Evolutionary conservation across 2,888 invertebrate species (phyloP), one percentile per base, ranked within the genome.

Genomic region (Acanthosepion esculentum): DNA sequence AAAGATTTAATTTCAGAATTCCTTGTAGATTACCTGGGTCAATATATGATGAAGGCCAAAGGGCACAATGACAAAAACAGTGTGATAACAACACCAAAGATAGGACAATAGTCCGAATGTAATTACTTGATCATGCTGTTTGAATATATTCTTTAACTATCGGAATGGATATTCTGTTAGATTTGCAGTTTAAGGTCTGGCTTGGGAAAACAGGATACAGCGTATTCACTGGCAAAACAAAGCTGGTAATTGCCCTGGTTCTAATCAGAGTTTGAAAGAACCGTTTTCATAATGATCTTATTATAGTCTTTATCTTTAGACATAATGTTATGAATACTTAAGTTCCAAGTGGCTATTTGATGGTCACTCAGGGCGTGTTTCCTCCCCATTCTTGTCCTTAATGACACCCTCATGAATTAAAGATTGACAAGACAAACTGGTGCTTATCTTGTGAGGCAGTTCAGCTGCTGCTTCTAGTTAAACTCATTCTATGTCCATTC

Each of bases 401-500:
- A 78, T 78, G 78, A 78, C 78, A 78, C 78, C 78, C n/a, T 78
- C 78, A 78, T 78, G 78, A 78, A 78, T 78, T 78, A 78, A 78
- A 78, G 78, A 78, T 78, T n/a, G 15, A 78, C n/a, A 33, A 33
- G 78, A 78, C 78, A 78, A 33, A 15, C 78, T 3, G n/a, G 78
- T 78, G 78, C n/a, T 78, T 78, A 78, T 78, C 78, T 33, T n/a
- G 8, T 23, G 18, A 15, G 33, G 78, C n/a, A n/a, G n/a, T 78
- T 78, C 33, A 33, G 78, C 78, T 78, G 78, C n/a, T 78, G n/a
- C 78, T 23, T 59, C 23, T 23, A 23, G 59, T 59, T 59, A n/a
- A 78, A 15, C 33, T 78, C 12, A n/a, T 15, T 5, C 6, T 3
- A n/a, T n/a, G n/a, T 78, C 78, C 78, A 15, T 78, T 10, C n/a